phyloP scores from a whole-genome alignment of 92 coral and sea anemone genomes.

The Zoanthus gigantus region DNA sequence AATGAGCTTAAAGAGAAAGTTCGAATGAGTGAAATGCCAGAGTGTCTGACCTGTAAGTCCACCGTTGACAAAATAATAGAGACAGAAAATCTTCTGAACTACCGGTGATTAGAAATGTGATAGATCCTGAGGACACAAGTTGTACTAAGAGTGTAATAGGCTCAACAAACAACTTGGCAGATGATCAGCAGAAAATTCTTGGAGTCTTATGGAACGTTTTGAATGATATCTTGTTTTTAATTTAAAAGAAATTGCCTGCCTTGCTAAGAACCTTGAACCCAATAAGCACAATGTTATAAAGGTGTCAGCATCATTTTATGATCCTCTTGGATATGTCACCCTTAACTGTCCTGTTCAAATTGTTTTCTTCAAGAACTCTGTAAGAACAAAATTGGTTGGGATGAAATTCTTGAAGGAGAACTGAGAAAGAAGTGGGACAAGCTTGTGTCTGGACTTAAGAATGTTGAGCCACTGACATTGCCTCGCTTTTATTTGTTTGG shows the following conservation, averaged over 20 bases:
- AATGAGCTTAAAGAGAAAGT: conserved; percentile 40
- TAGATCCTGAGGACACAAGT: conserved; percentile 40
- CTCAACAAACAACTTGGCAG: neutral
- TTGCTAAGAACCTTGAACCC: conserved; percentile 27
- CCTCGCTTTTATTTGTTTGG: conserved; percentile 48
- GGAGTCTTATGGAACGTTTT: conserved; percentile 56
- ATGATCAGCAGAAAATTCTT: conserved; percentile 41
- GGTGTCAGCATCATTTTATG: conserved; percentile 54
- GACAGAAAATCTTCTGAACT: neutral
- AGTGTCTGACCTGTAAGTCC: neutral
- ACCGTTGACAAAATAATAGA: neutral
- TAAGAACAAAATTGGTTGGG: conserved; percentile 52
- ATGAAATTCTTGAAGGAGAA: conserved; percentile 45
- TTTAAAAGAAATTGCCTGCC: conserved; percentile 23
- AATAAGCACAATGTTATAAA: conserved; percentile 39
- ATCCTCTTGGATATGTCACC: conserved; percentile 64
- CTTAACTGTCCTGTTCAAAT: conserved; percentile 40
- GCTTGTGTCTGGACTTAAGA: conserved; percentile 41
- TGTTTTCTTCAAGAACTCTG: conserved; percentile 60
- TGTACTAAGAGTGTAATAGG: conserved; percentile 48
- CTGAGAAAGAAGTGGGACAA: conserved; percentile 47
- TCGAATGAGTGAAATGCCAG: conserved; percentile 43
- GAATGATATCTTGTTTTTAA: conserved; percentile 52
- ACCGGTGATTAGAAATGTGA: conserved; percentile 2
- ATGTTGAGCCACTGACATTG: conserved; percentile 27